A percentile compares a stretch with the other conserved stretches of the same genome.
These are phyloP conservation scores for Saturnia japonica DNA, from an alignment of 2,888 invertebrate species.

Conservation along the genomic window DNA sequence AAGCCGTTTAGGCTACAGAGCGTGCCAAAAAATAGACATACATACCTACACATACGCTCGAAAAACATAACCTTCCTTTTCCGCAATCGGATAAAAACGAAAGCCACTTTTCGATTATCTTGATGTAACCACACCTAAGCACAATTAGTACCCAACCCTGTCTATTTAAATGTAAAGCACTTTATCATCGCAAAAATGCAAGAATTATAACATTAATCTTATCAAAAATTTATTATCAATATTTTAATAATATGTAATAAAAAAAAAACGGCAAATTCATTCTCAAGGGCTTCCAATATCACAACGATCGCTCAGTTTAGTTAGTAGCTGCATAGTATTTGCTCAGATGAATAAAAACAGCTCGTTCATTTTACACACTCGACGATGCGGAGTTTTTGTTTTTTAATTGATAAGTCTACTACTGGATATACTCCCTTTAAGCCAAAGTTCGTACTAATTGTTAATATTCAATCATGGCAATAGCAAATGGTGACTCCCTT, in stretches of 20 bases:
- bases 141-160: not conserved
- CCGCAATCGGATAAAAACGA: too few relatives aligned
- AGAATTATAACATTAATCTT: slow-evolving; percentile 2
- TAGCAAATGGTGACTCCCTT: too few relatives aligned
- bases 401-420: too few relatives aligned
- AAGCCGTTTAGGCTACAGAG: too few relatives aligned
- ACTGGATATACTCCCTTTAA: too few relatives aligned
- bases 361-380: not conserved
- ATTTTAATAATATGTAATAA: slow-evolving; percentile 8
- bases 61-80: too few relatives aligned
- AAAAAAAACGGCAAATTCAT: slow-evolving; percentile 6
- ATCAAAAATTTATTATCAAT: not conserved
- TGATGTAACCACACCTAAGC: too few relatives aligned
- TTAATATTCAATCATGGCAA: not conserved
- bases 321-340: not conserved
- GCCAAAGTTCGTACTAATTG: too few relatives aligned
- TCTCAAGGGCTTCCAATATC: not conserved
- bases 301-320: not conserved
- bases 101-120: not conserved
- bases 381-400: not conserved
- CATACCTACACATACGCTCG: too few relatives aligned
- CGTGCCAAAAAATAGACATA: too few relatives aligned
- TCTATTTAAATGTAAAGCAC: not conserved
- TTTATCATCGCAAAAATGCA: not conserved
- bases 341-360: not conserved